These are phyloP conservation scores for Lepus americanus DNA, from an alignment of 2,113 vertebrate genomes.

Conservation along the genomic window DNA sequence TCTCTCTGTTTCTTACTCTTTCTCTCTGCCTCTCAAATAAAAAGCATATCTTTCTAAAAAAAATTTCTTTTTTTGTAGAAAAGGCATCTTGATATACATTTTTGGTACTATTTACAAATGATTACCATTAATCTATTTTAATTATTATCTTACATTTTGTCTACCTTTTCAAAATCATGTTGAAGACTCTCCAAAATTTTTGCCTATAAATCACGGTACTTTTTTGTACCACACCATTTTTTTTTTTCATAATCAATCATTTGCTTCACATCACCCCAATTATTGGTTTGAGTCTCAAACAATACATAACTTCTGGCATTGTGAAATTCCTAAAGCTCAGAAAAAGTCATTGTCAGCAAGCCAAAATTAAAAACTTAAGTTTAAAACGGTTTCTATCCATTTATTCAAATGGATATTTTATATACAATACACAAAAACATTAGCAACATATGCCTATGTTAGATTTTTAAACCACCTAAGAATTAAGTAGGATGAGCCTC, in stretches of 20 bases:
- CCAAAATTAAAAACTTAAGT: conserved; percentile 69
- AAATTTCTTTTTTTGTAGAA: not conserved
- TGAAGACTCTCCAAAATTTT: not conserved
- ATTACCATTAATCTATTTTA: not conserved
- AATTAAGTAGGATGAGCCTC: conserved; percentile 34
- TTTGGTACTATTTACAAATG: not conserved
- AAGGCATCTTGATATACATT: not conserved
- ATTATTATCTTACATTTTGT: not conserved
- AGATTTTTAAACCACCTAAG: conserved; percentile 65
- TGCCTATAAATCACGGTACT: not conserved
- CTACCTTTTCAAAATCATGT: not conserved
- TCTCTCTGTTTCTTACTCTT: too few relatives aligned
- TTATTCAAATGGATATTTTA: too few relatives aligned
- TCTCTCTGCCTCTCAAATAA: too few relatives aligned
- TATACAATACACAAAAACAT: not conserved
- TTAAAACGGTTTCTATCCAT: conserved; percentile 67
- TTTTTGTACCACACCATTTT: not conserved
- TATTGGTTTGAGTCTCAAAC: conserved; percentile 42
- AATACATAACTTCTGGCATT: conserved; percentile 17
- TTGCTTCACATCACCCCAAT: not conserved
- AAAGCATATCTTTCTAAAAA: not conserved
- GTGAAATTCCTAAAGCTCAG: conserved; percentile 21
- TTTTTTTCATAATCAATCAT: not conserved
- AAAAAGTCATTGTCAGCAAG: conserved; percentile 37
- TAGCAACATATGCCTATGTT: conserved; percentile 62